Evolutionary conservation across 2,888 invertebrate genomes (phyloP).

Genomic region (Taphrorychus bicolor): DNA sequence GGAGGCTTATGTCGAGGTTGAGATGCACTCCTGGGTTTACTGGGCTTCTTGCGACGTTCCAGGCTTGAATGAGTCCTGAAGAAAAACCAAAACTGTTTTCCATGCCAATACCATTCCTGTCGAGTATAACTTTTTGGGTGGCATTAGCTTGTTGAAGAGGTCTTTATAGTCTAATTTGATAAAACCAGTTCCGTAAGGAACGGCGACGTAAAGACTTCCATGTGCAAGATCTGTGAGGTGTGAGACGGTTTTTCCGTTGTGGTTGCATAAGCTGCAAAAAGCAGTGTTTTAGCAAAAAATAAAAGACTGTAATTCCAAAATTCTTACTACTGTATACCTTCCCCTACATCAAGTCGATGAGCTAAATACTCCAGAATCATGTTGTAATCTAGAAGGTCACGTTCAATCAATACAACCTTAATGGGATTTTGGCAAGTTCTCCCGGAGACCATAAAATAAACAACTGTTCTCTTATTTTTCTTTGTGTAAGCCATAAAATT

Average conservation of each 20-base stretch:
- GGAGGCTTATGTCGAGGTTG: no score
- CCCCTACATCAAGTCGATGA: slow-evolving; percentile 26
- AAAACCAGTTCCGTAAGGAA: slow-evolving; percentile 43
- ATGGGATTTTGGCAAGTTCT: slow-evolving; percentile 14
- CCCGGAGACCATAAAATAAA: slow-evolving; percentile 36
- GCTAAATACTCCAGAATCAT: slow-evolving; percentile 28
- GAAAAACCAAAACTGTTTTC: no score
- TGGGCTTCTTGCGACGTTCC: no score
- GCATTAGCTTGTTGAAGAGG: slow-evolving; percentile 14
- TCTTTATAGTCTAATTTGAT: slow-evolving; percentile 38
- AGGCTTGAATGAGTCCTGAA: no score
- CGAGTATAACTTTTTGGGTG: slow-evolving; percentile 9
- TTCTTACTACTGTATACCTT: slow-evolving; percentile 29
- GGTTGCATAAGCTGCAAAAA: slow-evolving; percentile 36
- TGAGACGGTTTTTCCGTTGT: slow-evolving; percentile 38
- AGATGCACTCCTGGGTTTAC: no score
- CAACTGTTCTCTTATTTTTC: slow-evolving; percentile 26
- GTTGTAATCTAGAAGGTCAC: slow-evolving; percentile 15
- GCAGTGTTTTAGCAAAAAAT: neutral
- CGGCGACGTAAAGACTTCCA: slow-evolving; percentile 43
- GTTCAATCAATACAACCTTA: slow-evolving; percentile 28
- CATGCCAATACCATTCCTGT: no score
- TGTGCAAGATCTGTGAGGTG: slow-evolving; percentile 40
- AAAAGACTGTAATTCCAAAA: no score
- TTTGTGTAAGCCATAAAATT: slow-evolving; percentile 25